Evolutionary conservation across 2,888 invertebrate species (phyloP).

Genomic region (Cheilosia vulpina): DNA sequence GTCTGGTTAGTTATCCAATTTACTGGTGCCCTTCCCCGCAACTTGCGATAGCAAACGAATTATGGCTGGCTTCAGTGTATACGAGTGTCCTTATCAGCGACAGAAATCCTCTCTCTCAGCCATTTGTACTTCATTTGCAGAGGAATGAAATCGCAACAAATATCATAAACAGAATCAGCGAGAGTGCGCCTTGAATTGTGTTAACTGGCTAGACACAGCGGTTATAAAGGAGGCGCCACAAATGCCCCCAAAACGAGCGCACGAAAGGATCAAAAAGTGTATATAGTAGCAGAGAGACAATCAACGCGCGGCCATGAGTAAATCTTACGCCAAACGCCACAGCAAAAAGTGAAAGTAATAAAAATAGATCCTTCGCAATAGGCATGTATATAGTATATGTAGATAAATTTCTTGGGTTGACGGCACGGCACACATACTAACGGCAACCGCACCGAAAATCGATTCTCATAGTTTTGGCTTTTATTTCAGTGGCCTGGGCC

Average conservation of each 20-base stretch:
- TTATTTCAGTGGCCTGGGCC: slow-evolving; percentile 41
- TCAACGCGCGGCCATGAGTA: slow-evolving; percentile 33
- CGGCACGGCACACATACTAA: neutral
- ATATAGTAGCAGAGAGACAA: slow-evolving; percentile 36
- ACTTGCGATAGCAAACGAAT: slow-evolving; percentile 59
- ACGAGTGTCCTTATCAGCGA: slow-evolving; percentile 56
- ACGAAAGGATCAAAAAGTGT: slow-evolving; percentile 53
- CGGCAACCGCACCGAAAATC: slow-evolving; percentile 51
- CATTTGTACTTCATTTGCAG: slow-evolving; percentile 52
- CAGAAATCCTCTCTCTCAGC: slow-evolving; percentile 11
- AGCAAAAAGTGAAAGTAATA: slow-evolving; percentile 74
- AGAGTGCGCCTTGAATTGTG: slow-evolving; percentile 43
- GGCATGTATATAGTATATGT: neutral
- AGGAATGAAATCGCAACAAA: slow-evolving; percentile 37
- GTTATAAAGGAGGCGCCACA: slow-evolving; percentile 68
- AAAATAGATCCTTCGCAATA: slow-evolving; percentile 34
- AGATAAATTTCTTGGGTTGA: slow-evolving; percentile 56
- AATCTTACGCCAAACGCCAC: slow-evolving; percentile 59
- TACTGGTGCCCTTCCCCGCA: slow-evolving; percentile 16
- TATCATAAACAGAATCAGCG: slow-evolving; percentile 1
- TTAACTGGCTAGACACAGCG: slow-evolving; percentile 66
- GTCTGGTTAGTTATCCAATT: slow-evolving; percentile 49
- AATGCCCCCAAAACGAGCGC: slow-evolving; percentile 46
- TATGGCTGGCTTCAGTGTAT: slow-evolving; percentile 49
- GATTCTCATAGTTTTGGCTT: slow-evolving; percentile 67